Conservation (phyloP, 2,797 vertebrate species). For the Novumbra hubbsi region DNA sequence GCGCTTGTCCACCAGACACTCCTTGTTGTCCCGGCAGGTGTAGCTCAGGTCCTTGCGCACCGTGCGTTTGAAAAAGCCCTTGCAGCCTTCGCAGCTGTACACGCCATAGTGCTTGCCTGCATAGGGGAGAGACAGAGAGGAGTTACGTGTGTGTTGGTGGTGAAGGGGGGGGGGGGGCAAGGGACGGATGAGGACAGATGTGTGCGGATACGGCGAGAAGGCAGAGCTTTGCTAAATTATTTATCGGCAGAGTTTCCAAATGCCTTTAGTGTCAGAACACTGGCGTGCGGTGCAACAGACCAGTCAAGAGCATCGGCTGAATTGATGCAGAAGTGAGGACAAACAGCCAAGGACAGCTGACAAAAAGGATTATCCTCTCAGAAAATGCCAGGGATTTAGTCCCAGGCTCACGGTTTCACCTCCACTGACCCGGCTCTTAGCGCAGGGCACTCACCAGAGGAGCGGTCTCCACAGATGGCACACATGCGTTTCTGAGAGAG, state of each 20-base stretch:
- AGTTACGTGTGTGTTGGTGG: slow-evolving; percentile 1
- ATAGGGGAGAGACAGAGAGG: slow-evolving; percentile 17
- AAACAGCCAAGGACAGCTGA: not conserved
- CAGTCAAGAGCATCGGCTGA: not conserved
- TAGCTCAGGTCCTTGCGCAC: slow-evolving; percentile 95
- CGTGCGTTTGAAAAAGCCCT: slow-evolving; percentile 96
- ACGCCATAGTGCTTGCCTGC: slow-evolving; percentile 94
- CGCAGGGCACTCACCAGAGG: slow-evolving; percentile 82
- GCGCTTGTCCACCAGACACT: slow-evolving; percentile 94
- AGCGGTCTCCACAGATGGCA: slow-evolving; percentile 97
- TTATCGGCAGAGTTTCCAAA: not conserved
- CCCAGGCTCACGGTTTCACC: slow-evolving; percentile 15
- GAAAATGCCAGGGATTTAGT: slow-evolving; percentile 7
- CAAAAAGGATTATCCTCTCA: slow-evolving; percentile 11
- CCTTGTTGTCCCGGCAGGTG: slow-evolving; percentile 94
- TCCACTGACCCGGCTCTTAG: slow-evolving; percentile 24
- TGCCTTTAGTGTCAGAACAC: not conserved
- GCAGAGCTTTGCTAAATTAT: not conserved
- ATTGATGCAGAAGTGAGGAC: slow-evolving; percentile 4
- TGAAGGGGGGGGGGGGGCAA: not conserved
- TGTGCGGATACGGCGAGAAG: not conserved
- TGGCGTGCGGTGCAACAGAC: not conserved
- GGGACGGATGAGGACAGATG: not conserved
- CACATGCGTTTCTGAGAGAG: slow-evolving; percentile 92
- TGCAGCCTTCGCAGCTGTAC: slow-evolving; percentile 96